Evolutionary conservation across 2,113 vertebrate genomes (phyloP), one percentile per base, ranked within the genome.

Genomic region (Elgaria multicarinata): DNA sequence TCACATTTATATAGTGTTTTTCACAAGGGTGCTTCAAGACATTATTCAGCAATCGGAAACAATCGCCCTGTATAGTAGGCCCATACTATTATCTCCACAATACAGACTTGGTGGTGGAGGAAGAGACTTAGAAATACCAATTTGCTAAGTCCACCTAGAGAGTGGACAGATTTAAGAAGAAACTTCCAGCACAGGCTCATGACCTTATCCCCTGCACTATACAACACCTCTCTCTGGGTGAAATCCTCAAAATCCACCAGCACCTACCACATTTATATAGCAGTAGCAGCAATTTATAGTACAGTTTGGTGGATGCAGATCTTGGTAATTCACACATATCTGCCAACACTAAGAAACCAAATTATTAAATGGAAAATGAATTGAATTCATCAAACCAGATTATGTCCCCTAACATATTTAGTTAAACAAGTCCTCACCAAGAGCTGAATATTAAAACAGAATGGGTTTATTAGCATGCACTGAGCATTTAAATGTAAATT

Each of bases 401-500:
- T 85, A 77, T 26, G 31, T 85, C 83, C 90, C 72, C 87, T 91
- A 78, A 58, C 50, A 62, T 44, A 64, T 62, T 64, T 55, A 42
- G 55, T 39, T 36, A 67, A 66, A 9, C 22, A 20, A 42, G 18
- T 83, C 87, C 67, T 1, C 39, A 10, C 64, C 18, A 13, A 85
- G 44, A 78, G 74, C 39, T 69, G 75, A 92, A 89, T 74, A 93
- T 79, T 85, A 92, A 93, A 92, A 81, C 16, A 85, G 86, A 81
- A 84, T 18, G 83, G 86, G 85, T 92, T 93, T 91, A 91, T 95
- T 92, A 93, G 91, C 83, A 94, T 93, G 93, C 81, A 0, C 33
- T 66, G 86, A 89, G 90, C 92, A 94, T 93, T 94, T 89, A 93
- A 42, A 94, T 94, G 93, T 66, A 92, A 93, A 95, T 88, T 89